Base-by-base conservation (phyloP, 2,797 vertebrate species). In the Lutra lutra region DNA sequence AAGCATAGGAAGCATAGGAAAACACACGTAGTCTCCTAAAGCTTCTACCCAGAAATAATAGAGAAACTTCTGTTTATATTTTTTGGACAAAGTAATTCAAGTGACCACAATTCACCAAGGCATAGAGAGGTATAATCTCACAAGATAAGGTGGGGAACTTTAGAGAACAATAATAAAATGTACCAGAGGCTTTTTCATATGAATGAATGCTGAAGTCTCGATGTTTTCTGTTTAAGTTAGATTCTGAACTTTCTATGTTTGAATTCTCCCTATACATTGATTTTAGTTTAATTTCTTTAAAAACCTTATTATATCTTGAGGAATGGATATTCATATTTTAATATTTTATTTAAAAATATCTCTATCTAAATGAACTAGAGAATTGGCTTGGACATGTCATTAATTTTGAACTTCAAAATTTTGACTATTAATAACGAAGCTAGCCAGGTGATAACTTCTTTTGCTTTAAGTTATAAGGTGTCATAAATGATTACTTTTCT, bases 381-480 rank as follows among this genome's bases (percentile, higher is more conserved):
- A 89, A 86, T 58, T 86, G 5, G 80, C 5, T 64, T 94, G 73
- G 32, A 46, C 2, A 21, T 9, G 3, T 75, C 38, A 56, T 86
- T 83, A 79, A 68, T 54, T 91, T 89, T 89, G 11, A 96, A 93
- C 29, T 83, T 88, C 46, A 90, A 51, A 79, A 23, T 58, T 8
- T 38, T 78, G 7, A 62, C 14, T 90, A 35, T 48, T 86, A 94
- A 85, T 94, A 80, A 89, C 10, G 51, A 95, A 89, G 0, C 11
- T 89, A 93, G 1, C 25, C 13, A 60, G 23, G 4, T 95, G 29
- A 48, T 80, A 93, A 89, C 21, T 82, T 10, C 86, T 17, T 89
- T 18, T 95, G 12, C 20, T 96, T 93, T 92, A 93, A 91, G 18
- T 68, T 70, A n/a, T 43, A 96, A 83, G 9, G 20, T 86, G 18